Evolutionary conservation across 2,113 vertebrate species (phyloP).

Genomic region (Rhynchopsitta pachyrhyncha): DNA sequence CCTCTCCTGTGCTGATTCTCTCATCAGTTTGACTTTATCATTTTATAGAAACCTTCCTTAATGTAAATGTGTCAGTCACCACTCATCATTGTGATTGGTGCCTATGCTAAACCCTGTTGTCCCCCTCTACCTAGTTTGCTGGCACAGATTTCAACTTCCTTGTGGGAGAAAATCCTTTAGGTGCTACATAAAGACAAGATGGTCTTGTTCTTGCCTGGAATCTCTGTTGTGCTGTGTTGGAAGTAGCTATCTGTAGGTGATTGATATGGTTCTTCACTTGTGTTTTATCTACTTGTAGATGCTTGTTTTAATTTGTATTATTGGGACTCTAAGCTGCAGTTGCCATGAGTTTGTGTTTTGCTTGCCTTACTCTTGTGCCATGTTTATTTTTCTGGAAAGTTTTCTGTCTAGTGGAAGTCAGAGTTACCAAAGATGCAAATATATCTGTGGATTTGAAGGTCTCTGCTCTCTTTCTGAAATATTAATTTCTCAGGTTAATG

Average conservation of each 20-base stretch:
- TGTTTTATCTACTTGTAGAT: background rate
- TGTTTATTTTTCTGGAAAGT: background rate
- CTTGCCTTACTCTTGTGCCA: background rate
- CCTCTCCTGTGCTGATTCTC: background rate
- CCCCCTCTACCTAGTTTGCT: background rate
- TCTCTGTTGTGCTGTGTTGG: background rate
- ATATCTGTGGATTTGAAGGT: background rate
- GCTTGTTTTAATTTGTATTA: background rate
- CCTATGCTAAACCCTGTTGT: background rate
- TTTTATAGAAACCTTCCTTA: background rate
- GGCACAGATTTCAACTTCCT: background rate
- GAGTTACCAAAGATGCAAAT: background rate
- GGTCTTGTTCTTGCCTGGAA: rapidly evolving
- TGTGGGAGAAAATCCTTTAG: background rate
- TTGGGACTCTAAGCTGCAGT: background rate
- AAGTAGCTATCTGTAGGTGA: background rate
- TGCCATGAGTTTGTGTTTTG: background rate
- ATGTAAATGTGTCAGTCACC: rapidly evolving
- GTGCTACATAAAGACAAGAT: background rate
- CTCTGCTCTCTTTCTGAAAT: background rate
- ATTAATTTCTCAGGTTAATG: background rate
- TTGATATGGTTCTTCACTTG: background rate
- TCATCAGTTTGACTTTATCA: background rate
- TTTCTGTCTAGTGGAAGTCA: background rate
- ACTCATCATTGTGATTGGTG: background rate